Evolutionary conservation across 2,113 vertebrate species (phyloP).

Genomic region (Eira barbara): DNA sequence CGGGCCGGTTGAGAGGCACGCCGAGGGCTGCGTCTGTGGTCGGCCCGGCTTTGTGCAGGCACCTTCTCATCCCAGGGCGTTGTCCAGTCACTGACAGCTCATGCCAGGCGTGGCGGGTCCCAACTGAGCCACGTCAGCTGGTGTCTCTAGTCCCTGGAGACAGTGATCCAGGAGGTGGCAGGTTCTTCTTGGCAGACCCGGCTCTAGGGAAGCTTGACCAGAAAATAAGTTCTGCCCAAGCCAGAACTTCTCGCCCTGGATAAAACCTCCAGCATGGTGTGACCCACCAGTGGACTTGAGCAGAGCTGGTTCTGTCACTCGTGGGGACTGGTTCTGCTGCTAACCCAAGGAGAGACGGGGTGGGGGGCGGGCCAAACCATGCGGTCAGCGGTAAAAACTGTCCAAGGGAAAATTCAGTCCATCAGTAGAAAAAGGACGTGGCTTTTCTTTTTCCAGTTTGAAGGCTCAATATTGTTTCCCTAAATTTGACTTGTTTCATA

Average conservation of each 20-base stretch:
- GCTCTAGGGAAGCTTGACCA: neutral
- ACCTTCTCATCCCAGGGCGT: neutral
- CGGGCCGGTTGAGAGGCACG: accelerated
- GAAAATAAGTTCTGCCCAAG: neutral
- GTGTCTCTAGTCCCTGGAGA: neutral
- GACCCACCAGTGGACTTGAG: neutral
- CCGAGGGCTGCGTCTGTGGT: neutral
- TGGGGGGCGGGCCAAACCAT: accelerated
- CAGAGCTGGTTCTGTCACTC: neutral
- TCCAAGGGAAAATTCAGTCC: neutral
- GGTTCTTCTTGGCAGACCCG: neutral
- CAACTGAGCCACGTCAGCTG: neutral
- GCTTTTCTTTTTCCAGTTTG: neutral
- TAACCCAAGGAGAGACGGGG: neutral
- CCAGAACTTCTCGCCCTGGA: neutral
- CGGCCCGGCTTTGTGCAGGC: neutral
- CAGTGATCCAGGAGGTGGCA: neutral
- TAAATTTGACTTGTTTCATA: neutral
- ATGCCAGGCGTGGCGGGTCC: neutral
- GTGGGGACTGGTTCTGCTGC: neutral
- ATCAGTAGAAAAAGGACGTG: neutral
- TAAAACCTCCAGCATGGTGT: accelerated
- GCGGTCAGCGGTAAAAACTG: neutral
- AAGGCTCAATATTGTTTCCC: neutral
- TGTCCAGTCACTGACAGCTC: neutral